A percentile compares a stretch with the other conserved stretches of the same genome.
phyloP scores from a whole-genome alignment of 2,888 invertebrate species.

The Lasiommata megera region DNA sequence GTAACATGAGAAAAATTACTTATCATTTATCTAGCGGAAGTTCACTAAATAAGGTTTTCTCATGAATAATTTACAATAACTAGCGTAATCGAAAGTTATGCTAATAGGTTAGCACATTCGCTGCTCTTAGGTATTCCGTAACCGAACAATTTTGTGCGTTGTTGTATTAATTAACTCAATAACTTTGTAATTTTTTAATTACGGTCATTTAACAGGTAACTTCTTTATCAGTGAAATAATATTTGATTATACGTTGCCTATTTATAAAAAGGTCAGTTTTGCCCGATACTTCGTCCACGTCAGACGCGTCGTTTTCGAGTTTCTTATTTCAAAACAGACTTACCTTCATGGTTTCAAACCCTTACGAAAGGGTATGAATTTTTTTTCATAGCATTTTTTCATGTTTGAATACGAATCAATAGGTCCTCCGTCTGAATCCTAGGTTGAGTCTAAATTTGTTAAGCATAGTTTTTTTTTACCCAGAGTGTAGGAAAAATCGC shows the following conservation, averaged over 20 bases:
- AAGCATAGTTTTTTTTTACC: too few relatives aligned
- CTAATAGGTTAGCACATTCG: constrained; percentile 19
- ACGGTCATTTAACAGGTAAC: background rate
- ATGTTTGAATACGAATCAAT: too few relatives aligned
- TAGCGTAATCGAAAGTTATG: constrained; percentile 29
- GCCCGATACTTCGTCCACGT: too few relatives aligned
- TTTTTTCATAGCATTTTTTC: too few relatives aligned
- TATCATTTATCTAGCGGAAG: constrained; percentile 33
- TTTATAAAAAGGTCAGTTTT: background rate
- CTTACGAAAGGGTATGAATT: too few relatives aligned
- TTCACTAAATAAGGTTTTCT: constrained; percentile 23
- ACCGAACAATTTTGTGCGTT: constrained; percentile 2
- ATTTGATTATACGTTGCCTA: background rate
- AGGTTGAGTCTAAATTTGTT: too few relatives aligned
- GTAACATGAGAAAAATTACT: constrained; percentile 28
- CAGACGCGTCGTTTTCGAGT: too few relatives aligned
- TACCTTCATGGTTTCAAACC: too few relatives aligned
- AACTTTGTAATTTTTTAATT: background rate
- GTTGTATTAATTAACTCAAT: background rate
- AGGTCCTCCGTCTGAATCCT: too few relatives aligned
- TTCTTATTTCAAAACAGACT: too few relatives aligned
- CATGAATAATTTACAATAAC: constrained; percentile 20
- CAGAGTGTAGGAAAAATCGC: too few relatives aligned
- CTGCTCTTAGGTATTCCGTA: constrained; percentile 11
- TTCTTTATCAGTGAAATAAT: background rate